A percentile compares a stretch with the other conserved stretches of the same genome.
Conservation (phyloP, 2,113 vertebrate species). For the Stigmatopora nigra region DNA sequence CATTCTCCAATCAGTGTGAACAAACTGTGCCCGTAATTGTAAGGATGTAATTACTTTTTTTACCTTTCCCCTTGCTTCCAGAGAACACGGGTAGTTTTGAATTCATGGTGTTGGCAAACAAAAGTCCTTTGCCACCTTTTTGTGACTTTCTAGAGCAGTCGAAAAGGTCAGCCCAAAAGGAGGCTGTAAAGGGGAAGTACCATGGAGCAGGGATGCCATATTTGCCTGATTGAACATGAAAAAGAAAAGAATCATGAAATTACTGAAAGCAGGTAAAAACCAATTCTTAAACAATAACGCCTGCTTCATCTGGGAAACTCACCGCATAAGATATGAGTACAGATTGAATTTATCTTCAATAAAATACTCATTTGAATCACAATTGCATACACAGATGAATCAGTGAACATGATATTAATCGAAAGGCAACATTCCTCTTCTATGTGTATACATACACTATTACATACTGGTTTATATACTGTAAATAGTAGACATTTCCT, state of each 20-base stretch:
- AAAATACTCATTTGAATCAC: not conserved
- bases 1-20: not conserved
- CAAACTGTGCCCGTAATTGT: conserved; percentile 11
- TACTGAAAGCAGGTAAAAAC: not conserved
- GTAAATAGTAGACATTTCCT: not conserved
- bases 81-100: conserved; percentile 62
- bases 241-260: not conserved
- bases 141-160: conserved; percentile 51
- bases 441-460: not conserved
- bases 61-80: conserved; percentile 61
- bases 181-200: conserved; percentile 87
- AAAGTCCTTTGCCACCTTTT: conserved; percentile 58
- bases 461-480: not conserved
- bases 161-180: conserved; percentile 82
- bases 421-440: not conserved
- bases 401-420: not conserved
- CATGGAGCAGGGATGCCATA: conserved; percentile 85
- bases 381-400: not conserved
- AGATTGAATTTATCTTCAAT: not conserved
- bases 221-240: conserved; percentile 70
- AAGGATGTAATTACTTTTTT: not conserved
- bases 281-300: not conserved
- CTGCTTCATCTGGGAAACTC: not conserved
- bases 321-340: not conserved
- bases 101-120: conserved; percentile 81